phyloP scores from a whole-genome alignment of 1,140 invertebrate genomes.

The Luehdorfia chinensis region DNA sequence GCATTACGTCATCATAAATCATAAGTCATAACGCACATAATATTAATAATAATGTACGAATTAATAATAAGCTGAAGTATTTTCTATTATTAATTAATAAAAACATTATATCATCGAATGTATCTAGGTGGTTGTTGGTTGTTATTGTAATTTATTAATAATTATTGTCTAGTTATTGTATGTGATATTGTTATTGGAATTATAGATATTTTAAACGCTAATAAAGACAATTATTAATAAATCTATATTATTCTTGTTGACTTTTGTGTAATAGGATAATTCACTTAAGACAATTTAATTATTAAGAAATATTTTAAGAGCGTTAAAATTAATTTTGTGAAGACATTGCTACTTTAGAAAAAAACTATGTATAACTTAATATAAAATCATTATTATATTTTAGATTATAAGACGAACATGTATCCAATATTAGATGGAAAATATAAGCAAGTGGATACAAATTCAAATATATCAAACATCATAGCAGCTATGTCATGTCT shows the following conservation, averaged over 20 bases:
- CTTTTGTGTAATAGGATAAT: slow-evolving; percentile 59
- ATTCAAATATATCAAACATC: too few species aligned
- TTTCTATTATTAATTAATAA: slow-evolving; percentile 37
- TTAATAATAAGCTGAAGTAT: slow-evolving; percentile 57
- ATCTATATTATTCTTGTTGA: slow-evolving; percentile 70
- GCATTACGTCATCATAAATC: slow-evolving; percentile 13
- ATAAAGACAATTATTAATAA: slow-evolving; percentile 46
- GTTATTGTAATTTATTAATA: slow-evolving; percentile 54
- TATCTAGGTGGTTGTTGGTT: slow-evolving; percentile 63
- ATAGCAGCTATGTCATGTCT: too few species aligned
- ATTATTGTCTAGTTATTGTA: slow-evolving; percentile 68
- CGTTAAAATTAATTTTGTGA: slow-evolving; percentile 10
- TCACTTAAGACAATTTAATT: slow-evolving; percentile 19
- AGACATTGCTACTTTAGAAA: slow-evolving; percentile 7
- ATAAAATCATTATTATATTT: slow-evolving; percentile 11
- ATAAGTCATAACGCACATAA: slow-evolving; percentile 65
- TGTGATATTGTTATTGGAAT: slow-evolving; percentile 74
- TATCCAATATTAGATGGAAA: neutral
- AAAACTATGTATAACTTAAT: slow-evolving; percentile 4
- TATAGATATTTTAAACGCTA: slow-evolving; percentile 72
- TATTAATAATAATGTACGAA: slow-evolving; percentile 58
- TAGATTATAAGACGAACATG: slow-evolving; percentile 6
- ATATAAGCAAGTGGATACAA: neutral
- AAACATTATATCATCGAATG: slow-evolving; percentile 63
- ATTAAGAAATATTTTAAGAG: slow-evolving; percentile 17